Base-by-base conservation (phyloP, 2,888 invertebrate genomes). In the Macaria liturata region DNA sequence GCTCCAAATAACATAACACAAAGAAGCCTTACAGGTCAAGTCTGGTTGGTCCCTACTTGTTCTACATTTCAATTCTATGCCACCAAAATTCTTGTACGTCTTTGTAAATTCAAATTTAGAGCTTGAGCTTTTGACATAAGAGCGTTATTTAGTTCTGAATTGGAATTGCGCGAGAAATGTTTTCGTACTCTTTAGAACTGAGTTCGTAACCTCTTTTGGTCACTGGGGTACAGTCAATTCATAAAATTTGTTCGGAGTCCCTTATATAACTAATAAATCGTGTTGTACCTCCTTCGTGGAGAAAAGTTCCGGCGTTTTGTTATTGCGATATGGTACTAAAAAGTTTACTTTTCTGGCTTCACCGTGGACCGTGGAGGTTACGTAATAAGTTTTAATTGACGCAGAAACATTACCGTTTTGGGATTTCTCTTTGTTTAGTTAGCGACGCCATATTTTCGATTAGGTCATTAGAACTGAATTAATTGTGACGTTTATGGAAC, bases 381-480 rank as follows among this genome's bases (percentile, higher is more conserved):
- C 69, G 76, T 79, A 80, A 78, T 83, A 74, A 75, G 75, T 74
- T 80, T 83, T 84, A 84, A 86, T 84, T 84, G 67, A 70, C 72
- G 70, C 67, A 72, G 70, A 71, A 70, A 71, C 74, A 77, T 76
- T 69, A 59, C 69, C 67, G 59, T 67, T 71, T 64, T 59, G 54
- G 61, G 63, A 49, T 44, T 59, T 67, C 55, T 57, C 67, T 67
- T 65, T 65, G 65, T 65, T 64, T 54, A 56, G 51, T 3, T 40
- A n/a, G 6, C 9, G 47, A 4, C 52, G 42, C 51, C 54, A 48
- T 51, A 47, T 44, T 42, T 59, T 54, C 61, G 59, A 60, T 67
- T 65, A 67, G 62, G 58, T 65, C 63, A 65, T 62, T 60, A 50
- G 61, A 56, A 46, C 46, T 46, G 34, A 46, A 56, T 56, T 50